phyloP scores from a whole-genome alignment of 2,888 invertebrate species.

The Drymonia ruficornis region DNA sequence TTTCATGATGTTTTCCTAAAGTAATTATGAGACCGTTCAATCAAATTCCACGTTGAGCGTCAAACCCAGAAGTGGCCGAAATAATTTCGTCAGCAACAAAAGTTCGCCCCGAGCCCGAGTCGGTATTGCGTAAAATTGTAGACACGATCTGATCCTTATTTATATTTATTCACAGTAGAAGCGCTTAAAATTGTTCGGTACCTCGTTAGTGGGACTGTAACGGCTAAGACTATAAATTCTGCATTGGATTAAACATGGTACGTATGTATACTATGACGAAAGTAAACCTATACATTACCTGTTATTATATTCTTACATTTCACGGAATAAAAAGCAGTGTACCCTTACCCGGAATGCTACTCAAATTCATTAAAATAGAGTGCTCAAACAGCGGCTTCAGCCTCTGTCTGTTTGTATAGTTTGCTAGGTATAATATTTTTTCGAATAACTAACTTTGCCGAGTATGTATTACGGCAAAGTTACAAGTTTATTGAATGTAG shows the following conservation, averaged over 20 bases:
- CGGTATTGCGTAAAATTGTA: constrained; percentile 38
- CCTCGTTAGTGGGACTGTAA: constrained; percentile 25
- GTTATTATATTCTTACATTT: too few relatives aligned
- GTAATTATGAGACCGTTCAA: constrained; percentile 39
- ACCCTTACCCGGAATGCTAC: not conserved
- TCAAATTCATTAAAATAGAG: constrained; percentile 16
- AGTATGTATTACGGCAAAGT: too few relatives aligned
- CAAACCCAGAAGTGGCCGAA: constrained; percentile 39
- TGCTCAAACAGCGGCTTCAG: not conserved
- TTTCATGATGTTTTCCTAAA: constrained; percentile 11
- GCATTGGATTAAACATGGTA: not conserved
- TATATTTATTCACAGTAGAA: constrained; percentile 42
- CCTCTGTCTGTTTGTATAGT: too few relatives aligned
- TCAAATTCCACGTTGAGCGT: constrained; percentile 38
- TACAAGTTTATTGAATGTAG: too few relatives aligned
- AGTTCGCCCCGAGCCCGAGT: constrained; percentile 38
- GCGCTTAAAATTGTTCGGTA: constrained; percentile 32
- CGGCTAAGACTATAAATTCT: constrained; percentile 7
- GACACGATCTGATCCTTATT: constrained; percentile 42
- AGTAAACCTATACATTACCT: too few relatives aligned
- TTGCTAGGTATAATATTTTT: too few relatives aligned
- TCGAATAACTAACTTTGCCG: too few relatives aligned
- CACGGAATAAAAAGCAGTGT: too few relatives aligned
- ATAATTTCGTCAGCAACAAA: constrained; percentile 42
- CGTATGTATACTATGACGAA: too few relatives aligned